phyloP scores from a whole-genome alignment of 1,140 invertebrate species.

The Hyles vespertilio region DNA sequence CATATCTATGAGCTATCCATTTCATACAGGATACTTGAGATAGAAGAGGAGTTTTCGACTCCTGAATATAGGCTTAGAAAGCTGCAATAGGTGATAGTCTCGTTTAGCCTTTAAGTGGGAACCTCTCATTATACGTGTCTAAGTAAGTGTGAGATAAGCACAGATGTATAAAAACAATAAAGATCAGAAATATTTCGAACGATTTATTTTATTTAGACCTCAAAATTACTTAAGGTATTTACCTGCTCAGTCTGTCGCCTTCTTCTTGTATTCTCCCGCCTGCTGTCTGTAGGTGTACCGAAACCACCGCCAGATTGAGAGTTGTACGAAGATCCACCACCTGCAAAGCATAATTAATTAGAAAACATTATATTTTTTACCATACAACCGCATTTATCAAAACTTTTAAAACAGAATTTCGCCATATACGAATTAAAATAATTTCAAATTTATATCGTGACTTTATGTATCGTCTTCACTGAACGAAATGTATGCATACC shows the following conservation, averaged over 20 bases:
- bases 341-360: constrained; percentile 21
- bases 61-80: too few species aligned
- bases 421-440: not conserved
- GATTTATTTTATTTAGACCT: too few species aligned
- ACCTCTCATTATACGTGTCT: too few species aligned
- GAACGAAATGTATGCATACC: constrained; percentile 9
- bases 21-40: too few species aligned
- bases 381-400: not conserved
- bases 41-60: too few species aligned
- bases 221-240: not conserved
- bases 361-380: not conserved
- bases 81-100: too few species aligned
- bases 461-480: too few species aligned
- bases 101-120: too few species aligned
- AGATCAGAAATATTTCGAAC: too few species aligned
- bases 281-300: constrained; percentile 29
- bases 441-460: not conserved
- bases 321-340: constrained; percentile 39
- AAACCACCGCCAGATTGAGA: constrained; percentile 45
- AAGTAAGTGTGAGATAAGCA: too few species aligned
- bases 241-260: constrained; percentile 34
- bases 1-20: too few species aligned
- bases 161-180: too few species aligned
- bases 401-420: not conserved
- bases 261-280: constrained; percentile 45